A percentile compares a stretch with the other conserved stretches of the same genome.
Conservation (phyloP, 2,888 invertebrate species). For the Sthenelais limicola region DNA sequence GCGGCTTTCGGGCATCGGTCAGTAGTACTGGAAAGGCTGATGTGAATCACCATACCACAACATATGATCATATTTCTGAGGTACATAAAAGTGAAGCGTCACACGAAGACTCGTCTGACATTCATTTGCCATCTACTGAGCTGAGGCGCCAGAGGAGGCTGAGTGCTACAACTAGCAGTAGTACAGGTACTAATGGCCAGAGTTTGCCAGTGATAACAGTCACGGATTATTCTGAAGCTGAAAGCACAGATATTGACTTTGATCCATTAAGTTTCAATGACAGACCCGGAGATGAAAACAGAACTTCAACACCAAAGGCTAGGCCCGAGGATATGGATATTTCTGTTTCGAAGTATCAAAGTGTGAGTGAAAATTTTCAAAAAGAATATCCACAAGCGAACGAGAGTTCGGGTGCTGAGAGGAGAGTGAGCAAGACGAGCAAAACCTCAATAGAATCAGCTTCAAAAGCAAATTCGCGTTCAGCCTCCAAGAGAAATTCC, state of each 20-base stretch:
- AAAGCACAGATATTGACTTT: constrained; percentile 8
- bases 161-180: constrained; percentile 12
- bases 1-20: neutral
- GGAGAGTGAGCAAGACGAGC: neutral
- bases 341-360: constrained; percentile 14
- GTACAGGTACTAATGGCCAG: constrained; percentile 1
- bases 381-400: too few species aligned
- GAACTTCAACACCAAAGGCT: constrained; percentile 17
- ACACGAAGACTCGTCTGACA: too few species aligned
- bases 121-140: constrained; percentile 14
- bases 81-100: too few species aligned
- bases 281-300: neutral
- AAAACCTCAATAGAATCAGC: neutral
- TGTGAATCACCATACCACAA: too few species aligned
- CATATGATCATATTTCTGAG: too few species aligned
- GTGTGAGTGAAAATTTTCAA: constrained; percentile 22
- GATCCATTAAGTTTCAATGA: neutral
- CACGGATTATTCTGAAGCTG: constrained; percentile 15
- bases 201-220: neutral
- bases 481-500: constrained; percentile 2
- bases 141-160: neutral
- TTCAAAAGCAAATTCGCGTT: neutral
- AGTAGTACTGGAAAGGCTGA: neutral
- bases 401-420: neutral
- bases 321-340: constrained; percentile 10